Evolutionary conservation across 2,888 invertebrate genomes (phyloP).

Genomic region (Celastrina argiolus): DNA sequence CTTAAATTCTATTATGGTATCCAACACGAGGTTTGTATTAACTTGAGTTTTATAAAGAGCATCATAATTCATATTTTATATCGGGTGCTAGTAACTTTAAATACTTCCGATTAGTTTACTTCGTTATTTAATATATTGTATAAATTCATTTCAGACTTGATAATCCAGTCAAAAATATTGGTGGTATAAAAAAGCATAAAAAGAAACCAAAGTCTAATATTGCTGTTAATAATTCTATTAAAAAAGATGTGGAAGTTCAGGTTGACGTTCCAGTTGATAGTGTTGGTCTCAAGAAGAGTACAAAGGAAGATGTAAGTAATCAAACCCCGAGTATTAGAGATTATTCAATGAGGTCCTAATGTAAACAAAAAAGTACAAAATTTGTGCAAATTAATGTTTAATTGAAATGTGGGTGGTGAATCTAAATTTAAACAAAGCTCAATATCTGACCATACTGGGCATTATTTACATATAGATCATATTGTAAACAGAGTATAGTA

Average conservation of each 20-base stretch:
- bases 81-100: background rate
- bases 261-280: background rate
- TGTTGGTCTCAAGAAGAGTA: no score
- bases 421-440: no score
- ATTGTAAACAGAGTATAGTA: no score
- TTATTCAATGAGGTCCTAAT: no score
- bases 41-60: background rate
- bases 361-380: background rate
- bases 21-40: constrained; percentile 2
- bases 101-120: background rate
- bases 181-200: background rate
- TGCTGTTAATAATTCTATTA: background rate
- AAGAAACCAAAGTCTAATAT: background rate
- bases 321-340: no score
- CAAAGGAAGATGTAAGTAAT: background rate
- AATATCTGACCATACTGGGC: no score
- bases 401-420: no score
- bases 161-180: background rate
- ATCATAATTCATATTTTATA: background rate
- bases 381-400: no score
- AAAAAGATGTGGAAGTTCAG: background rate
- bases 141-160: background rate
- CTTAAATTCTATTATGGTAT: background rate
- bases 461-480: no score
- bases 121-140: background rate